Evolutionary conservation across 1,140 invertebrate genomes (phyloP).

Genomic region (Meloidogyne hapla): DNA sequence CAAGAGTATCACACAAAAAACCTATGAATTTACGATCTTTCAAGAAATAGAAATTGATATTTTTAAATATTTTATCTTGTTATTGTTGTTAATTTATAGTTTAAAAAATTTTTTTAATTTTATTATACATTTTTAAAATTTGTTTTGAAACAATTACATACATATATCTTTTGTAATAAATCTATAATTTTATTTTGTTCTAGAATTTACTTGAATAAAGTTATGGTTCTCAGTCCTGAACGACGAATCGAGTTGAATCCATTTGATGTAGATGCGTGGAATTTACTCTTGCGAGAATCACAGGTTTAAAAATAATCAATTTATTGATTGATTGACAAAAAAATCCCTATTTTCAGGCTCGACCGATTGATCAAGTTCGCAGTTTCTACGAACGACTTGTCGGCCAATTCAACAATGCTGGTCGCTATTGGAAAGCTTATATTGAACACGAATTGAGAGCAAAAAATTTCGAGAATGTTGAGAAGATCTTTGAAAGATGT

Average conservation of each 20-base stretch:
- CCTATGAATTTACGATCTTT: constrained; percentile 16
- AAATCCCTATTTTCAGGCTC: constrained; percentile 75
- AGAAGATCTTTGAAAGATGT: constrained; percentile 74
- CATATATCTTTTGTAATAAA: too few species aligned
- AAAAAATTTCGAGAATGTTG: constrained; percentile 91
- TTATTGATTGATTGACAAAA: too few species aligned
- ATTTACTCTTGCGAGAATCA: constrained; percentile 49
- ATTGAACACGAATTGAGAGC: constrained; percentile 96
- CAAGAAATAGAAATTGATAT: constrained; percentile 14
- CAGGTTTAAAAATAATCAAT: too few species aligned
- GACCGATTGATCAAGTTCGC: constrained; percentile 85
- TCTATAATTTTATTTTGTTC: too few species aligned
- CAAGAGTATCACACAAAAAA: background rate
- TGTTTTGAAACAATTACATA: background rate
- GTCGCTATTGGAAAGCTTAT: constrained; percentile 97
- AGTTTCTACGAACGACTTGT: constrained; percentile 89
- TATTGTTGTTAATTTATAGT: constrained; percentile 4
- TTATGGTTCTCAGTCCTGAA: constrained; percentile 42
- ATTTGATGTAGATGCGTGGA: constrained; percentile 53
- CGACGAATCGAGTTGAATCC: constrained; percentile 51
- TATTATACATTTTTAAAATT: background rate
- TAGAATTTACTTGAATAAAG: too few species aligned
- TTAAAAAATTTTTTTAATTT: constrained; percentile 8
- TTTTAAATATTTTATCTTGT: background rate
- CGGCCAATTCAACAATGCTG: constrained; percentile 87